Base-by-base conservation (phyloP, 2,888 invertebrate genomes). In the Parelbella ahira region DNA sequence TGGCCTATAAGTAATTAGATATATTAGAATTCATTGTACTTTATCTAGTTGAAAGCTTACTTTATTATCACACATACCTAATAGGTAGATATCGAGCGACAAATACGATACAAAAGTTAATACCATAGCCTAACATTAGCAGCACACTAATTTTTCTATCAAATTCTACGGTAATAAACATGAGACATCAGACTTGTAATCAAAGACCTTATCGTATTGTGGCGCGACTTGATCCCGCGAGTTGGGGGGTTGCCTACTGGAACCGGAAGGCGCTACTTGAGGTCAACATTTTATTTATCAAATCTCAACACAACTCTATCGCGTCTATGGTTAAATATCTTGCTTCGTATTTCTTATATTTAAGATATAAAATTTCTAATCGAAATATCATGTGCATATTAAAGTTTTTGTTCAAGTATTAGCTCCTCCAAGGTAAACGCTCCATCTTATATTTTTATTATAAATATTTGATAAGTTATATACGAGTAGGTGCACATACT, bases 31-130 rank as follows among this genome's bases (percentile, higher is more conserved):
- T 82, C 81, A 83, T 82, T 82, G 87, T 86, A 82, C 76, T 81
- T 69, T 64, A 74, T 70, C 81, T 84, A 84, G 69, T 76, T 78
- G 76, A 79, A 83, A 87, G 87, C 86, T 86, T 87, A 86, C 66
- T 62, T 77, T 86, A 86, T 84, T 87, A 87, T 87, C 87, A 87
- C 87, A 87, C 87, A 75, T 70, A 76, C 72, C 77, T 78, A 79
- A 64, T 71, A 74, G 63, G 75, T 83, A 83, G 68, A 78, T 71
- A 70, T 68, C 57, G 63, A 72, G 78, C 75, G 63, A 74, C 58
- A 72, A 79, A 64, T 76, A 75, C 15, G 25, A 25, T 81, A 81
- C 66, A 82, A 84, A 82, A 76, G 67, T 78, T 82, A 75, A 58
- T 57, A 58, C 67, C 70, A 64, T 67, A 58, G 59, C 56, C 65